Evolutionary conservation across 2,797 vertebrate species (phyloP).

Genomic region (Sebastes cheni): DNA sequence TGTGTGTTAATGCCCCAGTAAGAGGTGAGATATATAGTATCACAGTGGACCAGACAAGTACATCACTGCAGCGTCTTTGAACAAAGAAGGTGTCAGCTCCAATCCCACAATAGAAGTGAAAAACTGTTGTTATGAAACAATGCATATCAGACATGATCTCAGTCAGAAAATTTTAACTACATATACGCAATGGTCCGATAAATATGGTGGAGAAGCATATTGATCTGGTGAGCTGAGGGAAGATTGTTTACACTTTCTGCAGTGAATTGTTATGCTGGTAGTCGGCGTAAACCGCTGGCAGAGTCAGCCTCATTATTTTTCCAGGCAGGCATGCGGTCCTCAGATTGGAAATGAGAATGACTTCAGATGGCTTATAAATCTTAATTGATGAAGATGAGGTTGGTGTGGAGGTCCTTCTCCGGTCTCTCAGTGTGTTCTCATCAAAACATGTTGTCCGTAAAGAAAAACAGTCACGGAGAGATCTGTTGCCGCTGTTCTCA

Average conservation of each 20-base stretch:
- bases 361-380: conserved; percentile 28
- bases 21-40: background rate
- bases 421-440: conserved; percentile 7
- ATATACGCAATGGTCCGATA: background rate
- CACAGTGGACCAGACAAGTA: background rate
- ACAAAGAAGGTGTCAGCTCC: background rate
- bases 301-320: conserved; percentile 45
- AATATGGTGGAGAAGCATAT: conserved; percentile 27
- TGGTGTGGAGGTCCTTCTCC: conserved; percentile 13
- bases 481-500: background rate
- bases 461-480: background rate
- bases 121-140: no score
- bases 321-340: conserved; percentile 7
- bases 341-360: conserved; percentile 25
- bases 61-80: background rate
- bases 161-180: conserved; percentile 1
- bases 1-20: background rate
- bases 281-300: conserved; percentile 30
- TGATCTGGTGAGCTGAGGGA: conserved; percentile 42
- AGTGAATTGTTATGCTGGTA: conserved; percentile 24
- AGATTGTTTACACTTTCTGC: conserved; percentile 57
- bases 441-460: conserved; percentile 19
- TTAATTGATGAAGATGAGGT: conserved; percentile 41
- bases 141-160: background rate
- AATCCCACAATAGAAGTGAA: background rate